Base-by-base conservation (phyloP, 2,888 invertebrate species). In the Andrena praecox region DNA sequence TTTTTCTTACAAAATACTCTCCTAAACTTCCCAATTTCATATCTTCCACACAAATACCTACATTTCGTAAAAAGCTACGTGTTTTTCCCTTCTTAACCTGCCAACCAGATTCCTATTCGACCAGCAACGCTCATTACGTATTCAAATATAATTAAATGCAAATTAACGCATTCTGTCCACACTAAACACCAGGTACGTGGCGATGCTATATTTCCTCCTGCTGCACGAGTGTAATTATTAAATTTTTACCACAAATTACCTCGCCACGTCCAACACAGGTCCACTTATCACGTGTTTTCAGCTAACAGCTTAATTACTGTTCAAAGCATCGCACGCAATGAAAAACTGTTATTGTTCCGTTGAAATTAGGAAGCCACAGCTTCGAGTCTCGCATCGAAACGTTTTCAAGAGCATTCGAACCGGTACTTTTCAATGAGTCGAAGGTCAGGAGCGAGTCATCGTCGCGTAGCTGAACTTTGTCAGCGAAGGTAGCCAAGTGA, bases 381-480 rank as follows among this genome's bases (percentile, higher is more conserved):
- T 10, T 1, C 7, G 2, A n/a, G 33, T 60, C 50, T 52, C 60
- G n/a, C 12, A 16, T 27, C 12, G 27, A 27, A 62, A 71, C 70
- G n/a, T 33, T 29, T 73, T 31, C 48, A 35, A 35, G 8, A 56
- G 42, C 27, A 56, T 10, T 31, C 10, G 54, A 35, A 5, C 10
- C 33, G 50, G n/a, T 69, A 35, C 60, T 74, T 52, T 67, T 64
- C 69, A 71, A 76, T 69, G 69, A 79, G 82, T 85, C 85, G 85
- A 87, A 87, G 87, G 89, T 79, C 87, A 64, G 62, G 27, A 60
- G 69, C 82, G 80, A 87, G 82, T 89, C 87, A 88, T 85, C 85
- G 80, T 59, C 72, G 79, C 79, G 82, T 82, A 80, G 74, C 84
- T 89, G 88, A 88, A 89, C 87, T 89, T 87, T 87, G 89, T 85